Evolutionary conservation across 2,797 vertebrate genomes (phyloP).

Genomic region (Eulemur mongoz): DNA sequence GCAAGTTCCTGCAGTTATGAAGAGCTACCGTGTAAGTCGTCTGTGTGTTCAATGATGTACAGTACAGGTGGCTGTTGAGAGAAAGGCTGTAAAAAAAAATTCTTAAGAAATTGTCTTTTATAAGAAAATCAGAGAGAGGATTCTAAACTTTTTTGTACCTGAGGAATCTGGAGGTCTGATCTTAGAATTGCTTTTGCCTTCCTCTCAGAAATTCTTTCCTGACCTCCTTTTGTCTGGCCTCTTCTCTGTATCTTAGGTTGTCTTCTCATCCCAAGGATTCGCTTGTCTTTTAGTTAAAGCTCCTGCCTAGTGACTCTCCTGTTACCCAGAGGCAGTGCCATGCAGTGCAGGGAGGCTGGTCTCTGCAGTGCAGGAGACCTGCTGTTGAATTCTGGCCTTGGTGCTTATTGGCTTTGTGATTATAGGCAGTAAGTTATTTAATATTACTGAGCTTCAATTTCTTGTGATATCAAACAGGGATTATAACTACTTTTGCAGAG

Average conservation of each 20-base stretch:
- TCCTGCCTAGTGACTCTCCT: background rate
- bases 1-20: background rate
- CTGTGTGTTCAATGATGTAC: background rate
- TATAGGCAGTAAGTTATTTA: background rate
- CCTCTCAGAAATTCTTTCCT: background rate
- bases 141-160: background rate
- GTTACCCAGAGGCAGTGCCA: background rate
- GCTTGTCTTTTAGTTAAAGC: background rate
- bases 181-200: conserved; percentile 1
- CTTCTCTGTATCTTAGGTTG: background rate
- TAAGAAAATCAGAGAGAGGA: background rate
- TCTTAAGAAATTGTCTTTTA: background rate
- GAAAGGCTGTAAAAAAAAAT: background rate
- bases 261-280: background rate
- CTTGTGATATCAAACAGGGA: background rate
- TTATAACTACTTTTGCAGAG: background rate
- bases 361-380: background rate
- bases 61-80: background rate
- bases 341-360: background rate
- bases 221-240: background rate
- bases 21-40: background rate
- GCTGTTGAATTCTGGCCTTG: background rate
- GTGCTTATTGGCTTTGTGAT: background rate
- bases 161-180: background rate
- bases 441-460: background rate